Base-by-base conservation (phyloP, 2,113 vertebrate genomes). In the Perognathus longimembris region DNA sequence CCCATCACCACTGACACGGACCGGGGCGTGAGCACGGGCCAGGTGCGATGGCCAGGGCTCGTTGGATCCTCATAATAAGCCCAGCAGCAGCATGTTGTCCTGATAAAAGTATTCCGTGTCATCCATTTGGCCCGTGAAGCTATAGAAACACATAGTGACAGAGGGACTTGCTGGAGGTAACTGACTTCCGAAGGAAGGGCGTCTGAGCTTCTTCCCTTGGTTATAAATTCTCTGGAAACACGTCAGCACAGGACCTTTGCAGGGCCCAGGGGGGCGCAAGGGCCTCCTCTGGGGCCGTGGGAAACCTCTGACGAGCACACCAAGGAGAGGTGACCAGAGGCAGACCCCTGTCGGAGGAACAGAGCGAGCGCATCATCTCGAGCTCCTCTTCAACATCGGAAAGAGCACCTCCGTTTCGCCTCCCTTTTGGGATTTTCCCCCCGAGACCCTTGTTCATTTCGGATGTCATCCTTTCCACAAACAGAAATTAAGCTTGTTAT, bases 101-200 rank as follows among this genome's bases (percentile, higher is more conserved):
- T 59, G 57, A 42, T 61, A 6, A n/a, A n/a, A 69, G 14, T 54
- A 54, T 54, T 54, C 17, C 4, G 50, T 54, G 50, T 17, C 17
- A 54, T 54, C 50, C 11, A 54, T 54, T 18, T 15, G 34, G 32
- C 8, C 50, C 21, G 18, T 0, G 0, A 42, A 26, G 5, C 5
- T 45, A 69, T 2, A 71, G 59, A 80, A 61, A 42, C 40, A 76
- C 21, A 84, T 84, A 64, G 36, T 61, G 81, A 85, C 7, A 21
- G 91, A 92, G 92, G 95, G 93, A 95, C 96, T 96, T 96, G 91
- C 92, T 96, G 90, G 77, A 57, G 38, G 88, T 91, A 77, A 97
- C 93, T 54, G 2, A 26, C 1, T 61, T 70, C 42, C 28, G 45
- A 88, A 73, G 11, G 8, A 88, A 42, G 17, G 89, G 28, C 89